Evolutionary conservation across 1,140 invertebrate genomes (phyloP).

Genomic region (Drosophila suzukii): DNA sequence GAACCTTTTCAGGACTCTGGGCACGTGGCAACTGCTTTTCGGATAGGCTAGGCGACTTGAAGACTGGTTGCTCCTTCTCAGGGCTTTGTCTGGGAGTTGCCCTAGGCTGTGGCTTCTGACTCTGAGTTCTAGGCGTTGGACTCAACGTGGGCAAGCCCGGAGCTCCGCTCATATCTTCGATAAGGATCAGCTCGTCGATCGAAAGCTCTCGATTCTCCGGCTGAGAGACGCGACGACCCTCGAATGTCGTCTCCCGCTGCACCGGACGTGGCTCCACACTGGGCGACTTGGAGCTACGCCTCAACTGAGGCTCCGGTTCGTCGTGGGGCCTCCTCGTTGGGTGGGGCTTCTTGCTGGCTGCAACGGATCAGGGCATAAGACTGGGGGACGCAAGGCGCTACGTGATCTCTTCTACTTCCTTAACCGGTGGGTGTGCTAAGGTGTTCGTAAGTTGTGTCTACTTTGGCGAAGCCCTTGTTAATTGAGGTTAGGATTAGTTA

Average conservation of each 20-base stretch:
- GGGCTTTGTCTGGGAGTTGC: constrained; percentile 25
- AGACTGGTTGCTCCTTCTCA: constrained; percentile 22
- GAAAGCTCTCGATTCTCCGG: constrained; percentile 34
- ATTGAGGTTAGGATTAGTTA: constrained; percentile 28
- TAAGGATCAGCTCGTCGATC: constrained; percentile 59
- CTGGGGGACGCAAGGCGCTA: constrained; percentile 17
- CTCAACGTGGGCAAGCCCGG: background rate
- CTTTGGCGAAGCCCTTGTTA: constrained; percentile 11
- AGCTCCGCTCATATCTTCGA: constrained; percentile 44
- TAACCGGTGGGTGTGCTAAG: constrained; percentile 20
- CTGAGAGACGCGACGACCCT: constrained; percentile 46
- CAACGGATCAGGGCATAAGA: constrained; percentile 45
- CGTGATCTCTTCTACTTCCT: constrained; percentile 27
- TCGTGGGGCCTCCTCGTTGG: constrained; percentile 31
- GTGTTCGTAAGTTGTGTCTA: constrained; percentile 16
- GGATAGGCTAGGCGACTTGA: background rate
- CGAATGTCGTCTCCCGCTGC: constrained; percentile 66
- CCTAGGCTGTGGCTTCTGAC: constrained; percentile 17
- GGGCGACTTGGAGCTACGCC: constrained; percentile 60
- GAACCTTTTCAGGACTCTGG: constrained; percentile 2
- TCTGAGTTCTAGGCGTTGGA: background rate
- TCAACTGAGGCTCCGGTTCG: constrained; percentile 24
- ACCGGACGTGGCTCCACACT: constrained; percentile 55
- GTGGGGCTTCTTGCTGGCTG: constrained; percentile 33
- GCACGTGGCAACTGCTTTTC: background rate